Base-by-base conservation (phyloP, 2,113 vertebrate genomes). In the Elephantulus edwardii region DNA sequence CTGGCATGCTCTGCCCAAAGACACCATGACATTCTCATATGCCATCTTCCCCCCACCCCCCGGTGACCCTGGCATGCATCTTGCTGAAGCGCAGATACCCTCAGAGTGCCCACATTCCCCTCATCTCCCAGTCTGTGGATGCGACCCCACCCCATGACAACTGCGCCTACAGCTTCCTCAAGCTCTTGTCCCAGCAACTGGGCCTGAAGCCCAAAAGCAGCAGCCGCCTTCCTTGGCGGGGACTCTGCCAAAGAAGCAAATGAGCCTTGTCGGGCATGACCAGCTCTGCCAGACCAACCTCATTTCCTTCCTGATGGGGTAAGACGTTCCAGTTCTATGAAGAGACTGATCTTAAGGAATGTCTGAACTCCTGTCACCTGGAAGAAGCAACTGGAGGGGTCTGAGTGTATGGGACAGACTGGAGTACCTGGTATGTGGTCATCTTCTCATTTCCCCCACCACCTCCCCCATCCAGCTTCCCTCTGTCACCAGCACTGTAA, bases 241-340 rank as follows among this genome's bases (percentile, higher is more conserved):
- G 20, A 79, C 71, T 56, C 3, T 64, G 78, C 84, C 92, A 89
- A 75, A 76, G 56, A 66, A 88, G 91, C 89, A 94, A 95, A 87
- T 71, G 56, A 92, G 62, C 72, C 12, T 89, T 30, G 42, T 74
- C 78, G 91, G 93, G 84, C 50, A 84, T 40, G 74, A 86, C 74
- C 10, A 3, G 89, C 60, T 93, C 86, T 38, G 87, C 76, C 84
- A 93, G 88, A 88, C 56, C 68, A 85, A 89, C 28, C 35, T 94
- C 82, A 92, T 93, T 94, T 96, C 84, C 89, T 89, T 91, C 91
- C 60, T 75, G 44, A 88, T 11, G 52, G 72, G 9, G 58, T 60
- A 77, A 94, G 70, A 83, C 74, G 48, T 81, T 90, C n/a, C 58
- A 85, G 50, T 84, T 79, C 33, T 84, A 66, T 70, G 19, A 54